Base-by-base conservation (phyloP, 2,797 vertebrate genomes). In the Muscicapa comitata region DNA sequence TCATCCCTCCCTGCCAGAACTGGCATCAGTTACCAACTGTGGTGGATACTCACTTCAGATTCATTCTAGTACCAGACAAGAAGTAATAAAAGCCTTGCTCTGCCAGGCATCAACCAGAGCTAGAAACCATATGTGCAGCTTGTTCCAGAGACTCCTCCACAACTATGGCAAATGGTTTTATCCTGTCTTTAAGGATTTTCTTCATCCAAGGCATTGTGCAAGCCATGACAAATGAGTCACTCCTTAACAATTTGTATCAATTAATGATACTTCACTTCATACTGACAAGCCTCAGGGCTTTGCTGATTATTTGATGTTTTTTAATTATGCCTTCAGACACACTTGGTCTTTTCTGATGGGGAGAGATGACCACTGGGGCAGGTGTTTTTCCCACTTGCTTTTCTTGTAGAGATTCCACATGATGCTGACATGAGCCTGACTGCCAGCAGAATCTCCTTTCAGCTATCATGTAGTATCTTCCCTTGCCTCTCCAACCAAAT, bases 21-120 rank as follows among this genome's bases (percentile, higher is more conserved):
- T 72, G 73, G 66, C 70, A 47, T 68, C 74, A 59, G 29, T 40
- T 76, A 25, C 86, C 73, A 75, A 9, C 66, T 88, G 76, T 33
- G 73, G 14, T 62, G 59, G 88, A 88, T 93, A 62, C 88, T 96
- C 88, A 86, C 66, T 94, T 95, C 74, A 75, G 35, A 88, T 75
- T 48, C 2, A 0, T 72, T 40, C 73, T 0, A 68, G 18, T 66
- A 92, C 18, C 33, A 70, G 66, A 35, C 84, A 59, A 82, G 0
- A 43, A 81, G 72, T 51, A 55, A 91, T 79, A 51, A 92, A 93
- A 95, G 38, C 71, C 79, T 93, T 92, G 59, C 63, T 88, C 58
- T 95, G 80, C 82, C 92, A 90, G 62, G 45, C 83, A 86, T 42
- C 62, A 86, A 70, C 43, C 83, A 76, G 73, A 81, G 63, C 86